These are phyloP conservation scores for Zoanthus gigantus DNA, from an alignment of 92 coral and sea anemone genomes.

Conservation along the genomic window DNA sequence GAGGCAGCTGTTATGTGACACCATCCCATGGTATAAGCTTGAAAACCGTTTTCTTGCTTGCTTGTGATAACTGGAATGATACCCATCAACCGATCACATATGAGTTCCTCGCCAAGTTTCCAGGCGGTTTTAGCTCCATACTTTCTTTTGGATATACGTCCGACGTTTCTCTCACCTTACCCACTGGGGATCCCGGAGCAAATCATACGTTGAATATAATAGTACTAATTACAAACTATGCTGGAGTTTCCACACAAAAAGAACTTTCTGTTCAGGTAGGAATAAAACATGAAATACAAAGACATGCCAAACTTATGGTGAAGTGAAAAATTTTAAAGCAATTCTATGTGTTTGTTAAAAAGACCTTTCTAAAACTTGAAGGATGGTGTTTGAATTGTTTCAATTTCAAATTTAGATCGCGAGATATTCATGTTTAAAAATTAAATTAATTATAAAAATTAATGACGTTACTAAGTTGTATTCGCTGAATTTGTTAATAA, in stretches of 20 bases:
- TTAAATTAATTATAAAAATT: too few relatives aligned
- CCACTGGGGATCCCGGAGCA: neutral
- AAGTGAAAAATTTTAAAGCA: too few relatives aligned
- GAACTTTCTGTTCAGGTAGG: constrained; percentile 10
- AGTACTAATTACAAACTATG: constrained; percentile 1
- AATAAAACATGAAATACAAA: too few relatives aligned
- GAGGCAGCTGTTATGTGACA: constrained; percentile 17
- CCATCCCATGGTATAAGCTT: neutral
- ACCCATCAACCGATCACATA: constrained; percentile 9
- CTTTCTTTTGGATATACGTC: neutral
- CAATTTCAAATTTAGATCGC: too few relatives aligned
- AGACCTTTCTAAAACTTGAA: too few relatives aligned
- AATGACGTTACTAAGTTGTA: too few relatives aligned
- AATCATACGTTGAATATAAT: constrained; percentile 19
- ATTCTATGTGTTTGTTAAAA: too few relatives aligned
- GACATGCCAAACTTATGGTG: too few relatives aligned
- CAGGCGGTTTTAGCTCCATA: neutral
- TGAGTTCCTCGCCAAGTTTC: constrained; percentile 6
- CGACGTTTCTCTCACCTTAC: neutral
- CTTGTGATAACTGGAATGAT: constrained; percentile 22
- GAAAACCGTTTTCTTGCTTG: neutral
- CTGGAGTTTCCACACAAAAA: neutral
- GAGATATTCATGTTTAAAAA: too few relatives aligned
- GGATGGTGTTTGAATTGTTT: too few relatives aligned
- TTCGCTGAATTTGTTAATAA: too few relatives aligned